A percentile compares a stretch with the other conserved stretches of the same genome.
Conservation (phyloP, 2,113 vertebrate genomes). For the Oenanthe oenanthe region DNA sequence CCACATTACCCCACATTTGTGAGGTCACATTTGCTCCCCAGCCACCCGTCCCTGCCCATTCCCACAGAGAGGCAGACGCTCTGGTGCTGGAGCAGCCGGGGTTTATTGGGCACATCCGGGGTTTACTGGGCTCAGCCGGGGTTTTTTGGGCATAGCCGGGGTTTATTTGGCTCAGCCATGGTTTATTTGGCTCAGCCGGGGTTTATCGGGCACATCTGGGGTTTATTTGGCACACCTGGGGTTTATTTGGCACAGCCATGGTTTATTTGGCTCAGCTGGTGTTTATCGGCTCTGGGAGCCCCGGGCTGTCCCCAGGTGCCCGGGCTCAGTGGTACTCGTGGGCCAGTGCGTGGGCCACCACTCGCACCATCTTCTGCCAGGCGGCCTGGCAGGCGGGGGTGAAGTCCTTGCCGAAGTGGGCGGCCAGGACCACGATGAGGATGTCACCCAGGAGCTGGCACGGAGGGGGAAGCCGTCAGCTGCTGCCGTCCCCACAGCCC, state of each 20-base stretch:
- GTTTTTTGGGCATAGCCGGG: background rate
- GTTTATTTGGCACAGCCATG: too few species aligned
- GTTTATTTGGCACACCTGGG: too few species aligned
- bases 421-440: conserved; percentile 73
- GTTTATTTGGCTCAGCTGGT: too few species aligned
- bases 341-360: conserved; percentile 78
- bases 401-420: conserved; percentile 64
- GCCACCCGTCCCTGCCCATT: background rate
- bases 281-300: too few species aligned
- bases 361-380: conserved; percentile 81
- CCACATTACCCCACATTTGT: too few species aligned
- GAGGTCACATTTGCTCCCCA: background rate
- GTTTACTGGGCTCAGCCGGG: background rate
- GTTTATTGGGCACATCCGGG: conserved; percentile 3
- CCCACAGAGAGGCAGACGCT: background rate
- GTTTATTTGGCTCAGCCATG: background rate
- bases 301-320: background rate
- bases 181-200: background rate
- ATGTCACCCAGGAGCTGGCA: conserved; percentile 80
- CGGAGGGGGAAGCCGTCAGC: background rate
- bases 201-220: background rate
- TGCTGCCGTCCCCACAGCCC: accelerated
- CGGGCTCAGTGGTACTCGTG: conserved; percentile 78
- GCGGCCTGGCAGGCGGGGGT: conserved; percentile 46
- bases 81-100: background rate